A percentile compares a stretch with the other conserved stretches of the same genome.
Evolutionary conservation across 1,140 invertebrate species (phyloP).

Genomic region (Acromyrmex heyeri): DNA sequence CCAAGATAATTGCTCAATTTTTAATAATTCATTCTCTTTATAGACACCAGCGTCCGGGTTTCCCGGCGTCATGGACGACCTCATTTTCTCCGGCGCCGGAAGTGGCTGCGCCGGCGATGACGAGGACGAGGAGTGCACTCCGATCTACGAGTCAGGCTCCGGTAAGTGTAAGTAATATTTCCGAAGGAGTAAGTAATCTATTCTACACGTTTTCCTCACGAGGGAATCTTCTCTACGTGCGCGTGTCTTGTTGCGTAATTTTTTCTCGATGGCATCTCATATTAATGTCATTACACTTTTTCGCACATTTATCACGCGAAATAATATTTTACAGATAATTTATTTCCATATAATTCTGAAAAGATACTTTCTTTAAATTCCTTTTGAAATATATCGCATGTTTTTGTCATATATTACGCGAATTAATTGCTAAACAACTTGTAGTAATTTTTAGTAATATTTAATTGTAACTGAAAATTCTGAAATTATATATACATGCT

Average conservation of each 20-base stretch:
- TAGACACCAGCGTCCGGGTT: constrained; percentile 95
- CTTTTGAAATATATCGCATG: neutral
- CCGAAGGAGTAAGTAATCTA: constrained; percentile 66
- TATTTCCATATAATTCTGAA: neutral
- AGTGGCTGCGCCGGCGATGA: constrained; percentile 95
- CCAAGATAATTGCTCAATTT: neutral
- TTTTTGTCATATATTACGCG: neutral
- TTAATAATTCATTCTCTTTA: constrained; percentile 60
- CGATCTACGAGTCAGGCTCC: constrained; percentile 92
- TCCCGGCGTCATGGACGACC: constrained; percentile 92
- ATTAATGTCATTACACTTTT: too few relatives aligned
- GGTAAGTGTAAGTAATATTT: constrained; percentile 86
- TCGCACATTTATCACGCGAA: too few relatives aligned
- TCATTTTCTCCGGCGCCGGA: constrained; percentile 95
- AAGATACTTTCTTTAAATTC: neutral
- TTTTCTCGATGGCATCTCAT: neutral
- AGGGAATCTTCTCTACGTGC: constrained; percentile 18
- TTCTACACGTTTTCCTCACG: constrained; percentile 38
- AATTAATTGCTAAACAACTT: neutral
- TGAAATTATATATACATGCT: neutral
- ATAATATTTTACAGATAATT: too few relatives aligned
- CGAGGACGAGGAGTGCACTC: constrained; percentile 95
- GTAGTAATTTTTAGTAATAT: neutral
- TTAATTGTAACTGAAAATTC: neutral
- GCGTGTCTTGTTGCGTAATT: constrained; percentile 1